Base-by-base conservation (phyloP, 2,888 invertebrate genomes). In the Anticlea derivata region DNA sequence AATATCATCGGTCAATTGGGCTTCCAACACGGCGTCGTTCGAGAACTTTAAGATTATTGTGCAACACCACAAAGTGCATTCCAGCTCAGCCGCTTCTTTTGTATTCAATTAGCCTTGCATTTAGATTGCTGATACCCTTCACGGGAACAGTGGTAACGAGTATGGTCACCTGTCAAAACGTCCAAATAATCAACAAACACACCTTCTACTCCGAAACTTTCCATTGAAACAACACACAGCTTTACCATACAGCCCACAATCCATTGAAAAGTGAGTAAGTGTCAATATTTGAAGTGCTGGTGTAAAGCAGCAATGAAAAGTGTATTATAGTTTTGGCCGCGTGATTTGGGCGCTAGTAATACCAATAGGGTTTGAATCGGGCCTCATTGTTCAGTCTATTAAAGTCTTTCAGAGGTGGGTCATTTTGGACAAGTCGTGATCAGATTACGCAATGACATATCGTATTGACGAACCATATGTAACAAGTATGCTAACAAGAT, bases 81-180 rank as follows among this genome's bases (percentile, higher is more conserved):
- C 84, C 83, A 66, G 70, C 65, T 80, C 82, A 84, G 86, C 88
- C 86, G 73, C 77, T 77, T 76, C 87, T 86, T 88, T 90, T 90
- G 87, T 90, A 86, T 86, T 88, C 89, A 87, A 90, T 90, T 90
- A 89, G 88, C 87, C 81, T 85, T 87, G 87, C 83, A 83, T 87
- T 87, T 83, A 79, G 84, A 82, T 86, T 81, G 82, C 83, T 66
- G 85, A 82, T 85, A 82, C 87, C 89, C 86, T 87, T 87, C 86
- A 86, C 84, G 86, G 83, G 75, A 79, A 86, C 86, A 86, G 78
- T 83, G 85, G 86, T 89, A 89, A 89, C 89, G 79, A 89, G 86
- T 82, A 72, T 83, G 89, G 89, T 88, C 89, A 86, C 83, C 90
- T 90, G 90, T 90, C 89, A 90, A 89, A 86, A 86, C 73, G 84